phyloP scores from a whole-genome alignment of 2,113 vertebrate species.

The Onychostoma macrolepis region DNA sequence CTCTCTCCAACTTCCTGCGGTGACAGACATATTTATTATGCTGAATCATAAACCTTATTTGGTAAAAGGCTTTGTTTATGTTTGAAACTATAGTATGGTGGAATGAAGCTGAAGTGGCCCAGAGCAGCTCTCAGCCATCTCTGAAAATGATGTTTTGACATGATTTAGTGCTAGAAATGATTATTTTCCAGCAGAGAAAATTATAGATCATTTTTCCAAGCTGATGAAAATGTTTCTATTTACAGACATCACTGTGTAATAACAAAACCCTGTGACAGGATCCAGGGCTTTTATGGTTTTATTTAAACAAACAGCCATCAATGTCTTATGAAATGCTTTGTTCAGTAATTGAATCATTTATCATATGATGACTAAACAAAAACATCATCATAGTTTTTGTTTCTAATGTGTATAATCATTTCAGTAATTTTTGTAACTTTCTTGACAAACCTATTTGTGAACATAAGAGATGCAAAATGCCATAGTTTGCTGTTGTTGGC shows the following conservation, averaged over 20 bases:
- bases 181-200: conserved; percentile 26
- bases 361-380: not conserved
- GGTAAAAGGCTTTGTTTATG: conserved; percentile 31
- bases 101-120: conserved; percentile 32
- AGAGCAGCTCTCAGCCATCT: not conserved
- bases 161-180: conserved; percentile 12
- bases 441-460: not conserved
- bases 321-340: not conserved
- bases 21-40: conserved; percentile 32
- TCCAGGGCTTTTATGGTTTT: not conserved
- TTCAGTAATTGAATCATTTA: not conserved
- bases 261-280: not conserved
- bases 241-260: conserved; percentile 6
- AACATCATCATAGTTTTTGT: not conserved
- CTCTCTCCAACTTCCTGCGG: conserved; percentile 28
- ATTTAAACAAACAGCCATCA: not conserved
- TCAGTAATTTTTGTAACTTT: not conserved
- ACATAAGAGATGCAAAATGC: not conserved
- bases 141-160: not conserved
- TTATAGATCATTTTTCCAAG: conserved; percentile 1
- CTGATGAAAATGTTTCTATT: conserved; percentile 24
- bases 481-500: conserved; percentile 20
- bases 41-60: conserved; percentile 38
- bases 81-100: not conserved
- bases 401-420: not conserved